Conservation (phyloP, 1,140 invertebrate species). For the Trissolcus basalis region DNA sequence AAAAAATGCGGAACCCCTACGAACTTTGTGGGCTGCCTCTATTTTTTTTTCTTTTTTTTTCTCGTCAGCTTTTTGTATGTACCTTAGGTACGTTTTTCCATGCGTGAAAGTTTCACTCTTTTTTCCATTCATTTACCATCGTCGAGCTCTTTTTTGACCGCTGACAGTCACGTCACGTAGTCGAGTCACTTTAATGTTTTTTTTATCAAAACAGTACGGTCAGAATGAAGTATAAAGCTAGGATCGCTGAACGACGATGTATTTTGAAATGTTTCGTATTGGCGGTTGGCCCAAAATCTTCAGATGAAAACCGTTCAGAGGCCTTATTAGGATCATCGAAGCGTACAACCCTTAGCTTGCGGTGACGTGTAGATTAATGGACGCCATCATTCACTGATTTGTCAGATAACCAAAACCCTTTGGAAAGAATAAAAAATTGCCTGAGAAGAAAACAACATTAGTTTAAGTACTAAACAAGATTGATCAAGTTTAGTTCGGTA, state of each 20-base stretch:
- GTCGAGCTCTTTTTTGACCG: constrained; percentile 7
- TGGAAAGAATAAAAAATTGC: constrained; percentile 24
- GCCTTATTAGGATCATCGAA: constrained; percentile 61
- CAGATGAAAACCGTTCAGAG: constrained; percentile 53
- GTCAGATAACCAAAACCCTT: constrained; percentile 58
- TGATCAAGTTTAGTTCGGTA: background rate
- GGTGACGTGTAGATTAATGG: constrained; percentile 64
- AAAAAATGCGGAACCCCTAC: constrained; percentile 18
- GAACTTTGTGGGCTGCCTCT: background rate
- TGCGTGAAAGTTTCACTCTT: constrained; percentile 4
- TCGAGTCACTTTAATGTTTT: constrained; percentile 56
- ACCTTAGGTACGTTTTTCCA: background rate
- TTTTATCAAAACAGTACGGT: constrained; percentile 52
- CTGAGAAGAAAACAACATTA: constrained; percentile 6
- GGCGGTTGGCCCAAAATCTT: constrained; percentile 58
- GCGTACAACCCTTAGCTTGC: constrained; percentile 58
- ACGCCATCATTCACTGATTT: constrained; percentile 35
- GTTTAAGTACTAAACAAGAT: background rate
- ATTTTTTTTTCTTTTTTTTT: constrained; percentile 11
- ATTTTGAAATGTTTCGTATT: constrained; percentile 47
- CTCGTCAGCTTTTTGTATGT: constrained; percentile 2
- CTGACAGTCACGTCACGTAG: constrained; percentile 48
- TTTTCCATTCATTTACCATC: constrained; percentile 29
- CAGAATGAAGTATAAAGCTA: constrained; percentile 24
- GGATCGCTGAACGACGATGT: constrained; percentile 36